Base-by-base conservation (phyloP, 30 jellyfish, hydroid and myxozoan genomes). In the Aurelia aurita complex sp. Pacific region DNA sequence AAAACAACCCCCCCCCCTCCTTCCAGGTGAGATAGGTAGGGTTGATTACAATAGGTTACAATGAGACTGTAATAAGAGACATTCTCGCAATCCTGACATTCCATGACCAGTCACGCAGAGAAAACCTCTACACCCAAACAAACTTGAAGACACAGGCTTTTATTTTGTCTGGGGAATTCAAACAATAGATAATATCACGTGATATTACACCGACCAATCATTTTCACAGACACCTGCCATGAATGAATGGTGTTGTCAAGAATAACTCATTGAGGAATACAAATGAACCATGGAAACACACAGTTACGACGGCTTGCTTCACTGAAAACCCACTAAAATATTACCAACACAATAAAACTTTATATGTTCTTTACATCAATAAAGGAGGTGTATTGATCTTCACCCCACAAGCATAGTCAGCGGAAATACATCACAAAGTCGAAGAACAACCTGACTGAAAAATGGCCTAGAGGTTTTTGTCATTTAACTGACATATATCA, bases 161-260 rank as follows among this genome's bases (percentile, higher is more conserved):
- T 36, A n/a, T 16, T 17, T 67, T 4, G 32, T 18, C 72, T 63
- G 72, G 35, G 72, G 3, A 29, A 63, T 8, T 18, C 42, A 36
- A 3, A 46, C 57, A 46, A 46, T 46, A 46, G 57, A 46, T 50
- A 4, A 40, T 10, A 43, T 67, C 89, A 80, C 89, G 66, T 80
- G 89, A 80, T 64, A 13, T 10, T 71, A 14, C 2, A 43, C 67
- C 2, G 55, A 35, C 90, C 90, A 81, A 81, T 81, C 55, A 69
- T 17, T 43, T 10, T 50, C 59, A 9, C 11, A 50, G 7, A 69
- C 38, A 81, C 70, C 90, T 36, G 90, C 90, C 17, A 67, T 81
- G 90, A 81, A 81, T 81, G 90, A 55, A 67, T 18, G 38, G 74
- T 8, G 90, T 67, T 53, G 77, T 77, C 33, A 23, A 69, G 69